Conservation (phyloP, 2,888 invertebrate species). For the Himalopsyche japonica region DNA sequence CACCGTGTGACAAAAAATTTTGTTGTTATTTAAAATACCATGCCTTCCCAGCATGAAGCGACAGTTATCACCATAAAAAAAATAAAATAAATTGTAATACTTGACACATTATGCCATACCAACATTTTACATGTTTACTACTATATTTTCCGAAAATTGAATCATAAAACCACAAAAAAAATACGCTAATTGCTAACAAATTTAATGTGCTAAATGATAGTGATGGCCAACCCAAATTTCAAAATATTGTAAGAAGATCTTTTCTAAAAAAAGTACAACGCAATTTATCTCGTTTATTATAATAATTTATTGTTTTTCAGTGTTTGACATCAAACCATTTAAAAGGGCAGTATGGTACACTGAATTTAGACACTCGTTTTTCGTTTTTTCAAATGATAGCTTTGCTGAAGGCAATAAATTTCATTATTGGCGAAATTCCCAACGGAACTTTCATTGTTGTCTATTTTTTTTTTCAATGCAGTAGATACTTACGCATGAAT, state of each 20-base stretch:
- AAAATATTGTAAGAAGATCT: neutral
- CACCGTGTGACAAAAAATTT: too few species aligned
- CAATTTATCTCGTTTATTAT: neutral
- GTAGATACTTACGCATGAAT: neutral
- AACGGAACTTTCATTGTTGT: neutral
- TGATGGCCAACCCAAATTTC: too few species aligned
- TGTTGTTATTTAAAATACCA: too few species aligned
- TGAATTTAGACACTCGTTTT: neutral
- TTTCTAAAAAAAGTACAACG: neutral
- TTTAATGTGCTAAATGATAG: too few species aligned
- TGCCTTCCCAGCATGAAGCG: too few species aligned
- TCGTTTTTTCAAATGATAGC: neutral
- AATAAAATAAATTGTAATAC: too few species aligned
- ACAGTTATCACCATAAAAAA: too few species aligned
- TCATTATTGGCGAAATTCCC: slow-evolving; percentile 27
- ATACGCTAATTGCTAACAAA: too few species aligned
- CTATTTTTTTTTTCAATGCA: neutral
- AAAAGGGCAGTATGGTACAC: neutral
- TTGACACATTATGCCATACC: too few species aligned
- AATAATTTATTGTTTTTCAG: neutral
- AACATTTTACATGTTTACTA: too few species aligned
- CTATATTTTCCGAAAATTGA: too few species aligned
- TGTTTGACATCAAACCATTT: neutral
- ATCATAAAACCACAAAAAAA: too few species aligned
- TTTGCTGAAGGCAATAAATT: slow-evolving; percentile 33